Percentiles rank a stretch among this genome's conserved stretches.
These are phyloP conservation scores for Agapetus fuscipes DNA, from an alignment of 2,888 invertebrate genomes.

Conservation along the genomic window DNA sequence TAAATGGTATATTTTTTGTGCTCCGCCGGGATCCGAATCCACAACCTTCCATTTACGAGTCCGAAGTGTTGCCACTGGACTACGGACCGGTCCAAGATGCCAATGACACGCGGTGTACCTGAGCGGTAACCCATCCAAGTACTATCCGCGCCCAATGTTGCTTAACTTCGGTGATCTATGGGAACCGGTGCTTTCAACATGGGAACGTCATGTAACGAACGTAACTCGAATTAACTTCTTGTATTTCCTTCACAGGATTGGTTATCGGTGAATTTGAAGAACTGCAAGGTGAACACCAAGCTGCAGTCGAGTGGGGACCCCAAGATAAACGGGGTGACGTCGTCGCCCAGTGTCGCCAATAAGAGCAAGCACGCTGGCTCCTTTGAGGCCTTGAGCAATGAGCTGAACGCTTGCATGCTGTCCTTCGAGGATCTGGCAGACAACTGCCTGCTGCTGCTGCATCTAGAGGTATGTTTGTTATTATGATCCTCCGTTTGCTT, in stretches of 20 bases:
- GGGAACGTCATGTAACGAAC: too few species aligned
- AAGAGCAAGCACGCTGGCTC: conserved; percentile 29
- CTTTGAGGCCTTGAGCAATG: conserved; percentile 50
- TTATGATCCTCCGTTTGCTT: too few species aligned
- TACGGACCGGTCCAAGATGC: too few species aligned
- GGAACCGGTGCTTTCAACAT: too few species aligned
- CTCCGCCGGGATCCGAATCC: too few species aligned
- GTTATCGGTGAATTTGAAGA: conserved; percentile 48
- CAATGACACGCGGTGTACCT: too few species aligned
- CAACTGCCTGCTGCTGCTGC: conserved; percentile 82
- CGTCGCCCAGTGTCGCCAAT: conserved; percentile 7
- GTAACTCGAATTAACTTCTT: neutral
- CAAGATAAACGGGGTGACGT: conserved; percentile 29
- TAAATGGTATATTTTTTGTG: too few species aligned
- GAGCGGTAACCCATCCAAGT: too few species aligned
- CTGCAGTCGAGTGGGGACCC: neutral
- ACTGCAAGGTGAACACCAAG: conserved; percentile 12
- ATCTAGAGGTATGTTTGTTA: conserved; percentile 67
- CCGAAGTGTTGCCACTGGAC: too few species aligned
- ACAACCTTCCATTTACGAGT: too few species aligned
- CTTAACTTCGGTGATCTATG: too few species aligned
- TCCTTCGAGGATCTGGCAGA: conserved; percentile 85
- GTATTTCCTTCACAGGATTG: conserved; percentile 51
- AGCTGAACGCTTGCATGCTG: conserved; percentile 58
- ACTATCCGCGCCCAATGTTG: too few species aligned